These are phyloP conservation scores for Neosilurus mollespiculum DNA, from an alignment of 2,797 vertebrate genomes.

Conservation along the genomic window DNA sequence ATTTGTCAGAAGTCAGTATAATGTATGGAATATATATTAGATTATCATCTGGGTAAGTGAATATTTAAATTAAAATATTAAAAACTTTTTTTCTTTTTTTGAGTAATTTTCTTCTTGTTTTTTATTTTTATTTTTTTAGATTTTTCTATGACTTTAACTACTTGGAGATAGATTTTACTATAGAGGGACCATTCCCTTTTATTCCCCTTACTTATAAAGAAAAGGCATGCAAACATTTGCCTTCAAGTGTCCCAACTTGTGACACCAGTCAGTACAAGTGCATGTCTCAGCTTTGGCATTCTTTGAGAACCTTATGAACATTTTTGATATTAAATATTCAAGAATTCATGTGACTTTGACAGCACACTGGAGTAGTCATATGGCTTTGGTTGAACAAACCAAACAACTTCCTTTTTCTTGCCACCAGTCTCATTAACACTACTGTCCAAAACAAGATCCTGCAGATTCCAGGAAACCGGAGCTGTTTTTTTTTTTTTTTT, in stretches of 20 bases:
- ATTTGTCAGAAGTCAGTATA: not conserved
- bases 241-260: not conserved
- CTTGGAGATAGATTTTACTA: not conserved
- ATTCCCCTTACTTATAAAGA: not conserved
- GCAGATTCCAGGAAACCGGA: constrained; percentile 65
- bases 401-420: not conserved
- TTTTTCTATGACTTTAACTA: not conserved
- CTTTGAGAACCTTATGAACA: not conserved
- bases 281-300: not conserved
- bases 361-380: not conserved
- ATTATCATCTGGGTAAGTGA: no score
- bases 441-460: constrained; percentile 14
- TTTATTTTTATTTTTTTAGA: not conserved
- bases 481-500: constrained; percentile 20
- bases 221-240: not conserved
- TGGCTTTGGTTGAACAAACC: not conserved
- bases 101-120: not conserved
- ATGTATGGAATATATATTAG: no score
- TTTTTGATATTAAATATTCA: not conserved
- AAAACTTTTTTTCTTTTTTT: no score
- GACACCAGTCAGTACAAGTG: not conserved
- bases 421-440: not conserved
- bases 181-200: not conserved
- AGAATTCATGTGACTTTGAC: not conserved
- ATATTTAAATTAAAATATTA: no score